Evolutionary conservation across 2,797 vertebrate species (phyloP), one percentile per base, ranked within the genome.

Genomic region (Rhabdomys pumilio): DNA sequence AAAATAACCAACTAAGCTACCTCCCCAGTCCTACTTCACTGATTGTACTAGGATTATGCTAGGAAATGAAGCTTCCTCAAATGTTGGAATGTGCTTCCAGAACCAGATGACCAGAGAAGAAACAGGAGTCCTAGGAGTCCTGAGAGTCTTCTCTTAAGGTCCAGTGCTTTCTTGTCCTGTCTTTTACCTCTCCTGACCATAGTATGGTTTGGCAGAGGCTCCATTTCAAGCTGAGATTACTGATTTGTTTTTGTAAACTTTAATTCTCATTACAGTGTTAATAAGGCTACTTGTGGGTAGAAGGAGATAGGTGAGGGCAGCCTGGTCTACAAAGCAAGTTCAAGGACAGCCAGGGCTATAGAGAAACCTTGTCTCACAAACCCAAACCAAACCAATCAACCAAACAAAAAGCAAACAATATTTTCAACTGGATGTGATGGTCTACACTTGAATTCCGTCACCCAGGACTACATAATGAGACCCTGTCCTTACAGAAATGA

Each of bases 41-140:
- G 69, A 38, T 38, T 72, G 17, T 20, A 19, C n/a, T 38, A 38
- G n/a, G 99, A 99, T 90, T 98, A 98, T 97, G 92, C 97, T 97
- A 99, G 97, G 95, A 99, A 98, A 96, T 98, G 96, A 91, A 99
- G 99, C 95, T 99, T 99, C 69, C 99, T 99, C 0, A 99, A 99
- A 97, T 98, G 98, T 72, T 99, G 99, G 99, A 99, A 99, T 77
- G 95, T 98, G 96, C 98, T 98, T 96, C 96, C 97, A 96, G 98
- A 98, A 50, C 53, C 87, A 55, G 97, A 98, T 73, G 96, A 97
- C 14, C 97, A 97, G 97, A 98, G 81, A 97, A 98, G 96, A 98
- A 98, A 61, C 98, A 95, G 73, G 98, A 98, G 77, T 94, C 96
- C 50, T 92, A 97, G 79, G 98, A 98, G 91, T 97, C 97, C 91